Conservation (phyloP, 2,113 vertebrate genomes). For the Brachionichthys hirsutus region DNA sequence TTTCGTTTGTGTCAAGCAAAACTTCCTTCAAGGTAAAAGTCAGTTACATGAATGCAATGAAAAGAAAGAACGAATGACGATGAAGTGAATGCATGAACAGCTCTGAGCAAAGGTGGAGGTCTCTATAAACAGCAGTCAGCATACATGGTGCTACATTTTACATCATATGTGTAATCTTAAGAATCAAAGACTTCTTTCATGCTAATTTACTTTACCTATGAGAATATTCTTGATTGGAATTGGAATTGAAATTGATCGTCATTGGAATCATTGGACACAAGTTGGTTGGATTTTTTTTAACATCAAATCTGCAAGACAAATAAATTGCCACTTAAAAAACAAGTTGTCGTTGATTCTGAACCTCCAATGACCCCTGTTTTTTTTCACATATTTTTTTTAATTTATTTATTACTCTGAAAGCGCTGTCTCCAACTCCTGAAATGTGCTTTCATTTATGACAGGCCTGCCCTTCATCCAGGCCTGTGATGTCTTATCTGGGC, state of each 20-base stretch:
- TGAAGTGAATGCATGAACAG: too few species aligned
- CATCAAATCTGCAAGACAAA: slow-evolving; percentile 35
- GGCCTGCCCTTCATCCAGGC: slow-evolving; percentile 56
- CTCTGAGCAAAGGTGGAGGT: too few species aligned
- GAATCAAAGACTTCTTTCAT: slow-evolving; percentile 12
- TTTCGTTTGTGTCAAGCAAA: too few species aligned
- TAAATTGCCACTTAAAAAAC: slow-evolving; percentile 39
- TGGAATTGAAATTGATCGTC: too few species aligned
- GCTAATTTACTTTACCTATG: slow-evolving; percentile 3
- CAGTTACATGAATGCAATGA: too few species aligned
- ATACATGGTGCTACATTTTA: too few species aligned
- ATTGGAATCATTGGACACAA: slow-evolving; percentile 33
- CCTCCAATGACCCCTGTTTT: slow-evolving; percentile 55
- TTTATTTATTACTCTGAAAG: slow-evolving; percentile 17
- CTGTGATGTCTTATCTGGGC: slow-evolving; percentile 75
- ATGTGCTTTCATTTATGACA: slow-evolving; percentile 70
- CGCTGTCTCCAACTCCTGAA: slow-evolving; percentile 56
- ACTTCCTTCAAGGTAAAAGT: too few species aligned
- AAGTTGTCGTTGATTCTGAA: slow-evolving; percentile 53
- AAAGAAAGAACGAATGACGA: too few species aligned
- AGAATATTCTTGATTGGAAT: slow-evolving; percentile 16
- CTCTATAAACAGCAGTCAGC: too few species aligned
- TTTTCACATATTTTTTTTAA: background rate
- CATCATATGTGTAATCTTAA: too few species aligned
- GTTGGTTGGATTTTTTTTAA: background rate